Evolutionary conservation across 1,140 invertebrate species (phyloP), one percentile per base, ranked within the genome.

Genomic region (Anastrepha obliqua): DNA sequence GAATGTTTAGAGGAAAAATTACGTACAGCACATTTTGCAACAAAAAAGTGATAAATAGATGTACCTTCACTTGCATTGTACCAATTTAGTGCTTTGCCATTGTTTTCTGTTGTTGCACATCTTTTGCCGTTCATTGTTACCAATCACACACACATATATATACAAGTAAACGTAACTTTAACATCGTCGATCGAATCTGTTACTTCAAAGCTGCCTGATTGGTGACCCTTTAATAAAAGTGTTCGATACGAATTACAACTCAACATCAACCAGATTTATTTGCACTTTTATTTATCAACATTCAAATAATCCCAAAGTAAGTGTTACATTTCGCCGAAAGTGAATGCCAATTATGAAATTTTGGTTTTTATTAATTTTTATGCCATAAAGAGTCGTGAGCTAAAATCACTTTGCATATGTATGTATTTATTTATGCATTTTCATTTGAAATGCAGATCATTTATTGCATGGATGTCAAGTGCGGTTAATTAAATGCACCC

Each of bases 31-130:
- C 44, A 81, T 81, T 51, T 51, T 11, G 74, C 44, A 81, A 81
- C 70, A 15, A 29, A 17, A 17, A 47, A 74, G 70, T 74, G 70
- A 74, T 74, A 47, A 74, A 74, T 47, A 81, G 47, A 81, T 81
- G 44, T 47, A 81, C 74, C 74, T 81, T 81, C 74, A 81, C 74
- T 81, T 81, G n/a, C 44, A 62, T 62, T 62, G 60, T 62, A 62
- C 13, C 13, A 13, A 13, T 5, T 62, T n/a, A 17, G 13, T 62
- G 9, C 2, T 13, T 13, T 51, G 74, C 74, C 44, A 81, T 81
- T 55, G 47, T 81, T 81, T n/a, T 51, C 74, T 8, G 47, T 81
- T 17, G 44, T 9, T n/a, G 42, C 44, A 55, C 74, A 74, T 74
- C 44, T 44, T 47, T 62, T 62, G 60, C n/a, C 9, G 60, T 62